Percentiles rank a stretch among this genome's conserved stretches.
Evolutionary conservation across 2,113 vertebrate species (phyloP).

Genomic region (Dascyllus trimaculatus): DNA sequence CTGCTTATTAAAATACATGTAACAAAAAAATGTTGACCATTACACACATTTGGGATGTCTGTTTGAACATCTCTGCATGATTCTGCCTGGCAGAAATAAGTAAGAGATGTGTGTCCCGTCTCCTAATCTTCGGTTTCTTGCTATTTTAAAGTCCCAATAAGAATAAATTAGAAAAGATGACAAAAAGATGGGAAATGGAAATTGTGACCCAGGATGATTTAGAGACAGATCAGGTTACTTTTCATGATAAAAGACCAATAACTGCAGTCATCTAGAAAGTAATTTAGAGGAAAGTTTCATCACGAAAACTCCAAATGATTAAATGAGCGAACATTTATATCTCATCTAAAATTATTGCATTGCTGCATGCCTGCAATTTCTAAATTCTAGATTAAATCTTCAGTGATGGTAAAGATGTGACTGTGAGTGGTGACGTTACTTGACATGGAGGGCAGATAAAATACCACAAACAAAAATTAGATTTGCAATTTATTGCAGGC

Average conservation of each 20-base stretch:
- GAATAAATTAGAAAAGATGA: constrained; percentile 53
- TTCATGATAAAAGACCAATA: constrained; percentile 48
- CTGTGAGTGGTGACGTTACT: neutral
- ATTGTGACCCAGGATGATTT: constrained; percentile 41
- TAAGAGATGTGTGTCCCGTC: constrained; percentile 15
- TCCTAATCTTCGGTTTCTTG: constrained; percentile 33
- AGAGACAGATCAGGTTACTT: constrained; percentile 47
- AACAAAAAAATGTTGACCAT: neutral
- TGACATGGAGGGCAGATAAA: constrained; percentile 17
- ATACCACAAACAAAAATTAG: neutral
- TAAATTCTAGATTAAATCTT: neutral
- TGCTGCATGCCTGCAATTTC: constrained; percentile 12
- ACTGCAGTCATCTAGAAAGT: constrained; percentile 48
- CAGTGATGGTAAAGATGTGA: neutral
- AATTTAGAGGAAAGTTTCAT: constrained; percentile 36
- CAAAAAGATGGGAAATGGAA: constrained; percentile 38
- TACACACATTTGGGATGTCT: constrained; percentile 9
- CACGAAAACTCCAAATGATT: constrained; percentile 37
- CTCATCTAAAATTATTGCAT: constrained; percentile 20
- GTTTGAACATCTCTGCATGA: constrained; percentile 27
- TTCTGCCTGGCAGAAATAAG: constrained; percentile 30
- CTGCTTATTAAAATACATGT: neutral
- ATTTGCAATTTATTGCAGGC: constrained; percentile 1
- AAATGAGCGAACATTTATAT: constrained; percentile 8
- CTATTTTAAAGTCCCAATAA: constrained; percentile 47